Base-by-base conservation (phyloP, 2,888 invertebrate genomes). In the Diploptera punctata region DNA sequence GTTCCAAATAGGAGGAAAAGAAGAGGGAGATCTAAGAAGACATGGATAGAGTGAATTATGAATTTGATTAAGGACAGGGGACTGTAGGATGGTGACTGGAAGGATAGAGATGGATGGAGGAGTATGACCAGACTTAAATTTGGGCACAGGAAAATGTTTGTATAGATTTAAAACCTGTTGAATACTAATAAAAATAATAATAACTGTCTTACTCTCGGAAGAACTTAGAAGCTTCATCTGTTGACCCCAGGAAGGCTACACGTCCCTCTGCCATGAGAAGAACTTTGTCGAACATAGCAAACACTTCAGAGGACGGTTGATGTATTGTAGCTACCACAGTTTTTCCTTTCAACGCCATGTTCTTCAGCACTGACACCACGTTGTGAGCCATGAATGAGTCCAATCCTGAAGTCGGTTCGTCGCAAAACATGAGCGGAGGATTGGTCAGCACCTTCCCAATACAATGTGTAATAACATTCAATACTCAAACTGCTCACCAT, bases 371-470 rank as follows among this genome's bases (percentile, higher is more conserved):
- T 82, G 93, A 91, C 19, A 97, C 90, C 1, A 98, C 95, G 82
- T 93, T 97, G 80, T 94, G 92, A 0, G 99, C 98, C 96, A 98
- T 98, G 80, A 94, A 98, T 0, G 98, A 97, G 83, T 99, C 99
- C 72, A 99, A 85, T 1, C 98, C 97, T 0, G 97, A 97, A 0
- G 98, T 99, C 0, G 98, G 98, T 80, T 99, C 99, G 80, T 99
- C 99, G 81, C 98, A 98, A 81, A 99, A 96, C 88, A 99, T 90
- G 54, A 99, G 85, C 0, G 95, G 92, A 0, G 99, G 99, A 84
- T 99, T 95, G 0, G 97, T 98, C 57, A 98, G 85, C 2, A 97
- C 92, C 86, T n/a, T n/a, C n/a, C n/a, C n/a, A n/a, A n/a, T n/a
- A n/a, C n/a, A n/a, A n/a, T n/a, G n/a, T n/a, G n/a, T n/a, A n/a